Evolutionary conservation across 2,888 invertebrate species (phyloP).

Genomic region (Sarcophaga caerulescens): DNA sequence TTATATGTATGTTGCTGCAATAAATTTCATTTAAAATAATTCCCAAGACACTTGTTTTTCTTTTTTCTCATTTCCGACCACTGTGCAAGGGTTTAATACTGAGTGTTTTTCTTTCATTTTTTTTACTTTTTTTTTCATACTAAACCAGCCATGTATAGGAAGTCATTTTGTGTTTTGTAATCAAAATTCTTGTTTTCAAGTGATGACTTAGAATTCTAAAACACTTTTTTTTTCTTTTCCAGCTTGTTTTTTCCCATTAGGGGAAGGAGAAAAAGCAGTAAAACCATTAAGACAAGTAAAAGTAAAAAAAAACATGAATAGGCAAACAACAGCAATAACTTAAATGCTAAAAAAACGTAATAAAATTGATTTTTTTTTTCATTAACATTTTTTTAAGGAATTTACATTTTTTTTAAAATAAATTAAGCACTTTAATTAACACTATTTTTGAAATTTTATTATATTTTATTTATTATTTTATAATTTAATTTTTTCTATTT

Average conservation of each 20-base stretch:
- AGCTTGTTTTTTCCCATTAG: neutral
- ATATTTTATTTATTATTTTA: neutral
- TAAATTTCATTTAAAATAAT: neutral
- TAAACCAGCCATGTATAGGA: constrained; percentile 20
- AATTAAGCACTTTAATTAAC: neutral
- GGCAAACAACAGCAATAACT: constrained; percentile 44
- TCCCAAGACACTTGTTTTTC: neutral
- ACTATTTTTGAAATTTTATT: neutral
- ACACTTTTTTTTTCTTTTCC: neutral
- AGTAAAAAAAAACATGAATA: constrained; percentile 35
- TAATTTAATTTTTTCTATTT: constrained; percentile 2
- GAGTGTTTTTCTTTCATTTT: neutral
- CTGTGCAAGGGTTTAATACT: constrained; percentile 34
- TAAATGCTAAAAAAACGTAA: constrained; percentile 29
- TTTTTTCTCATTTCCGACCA: neutral
- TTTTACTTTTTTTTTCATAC: neutral
- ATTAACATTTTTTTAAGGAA: neutral
- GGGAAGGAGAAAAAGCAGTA: constrained; percentile 8
- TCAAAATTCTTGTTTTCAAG: constrained; percentile 46
- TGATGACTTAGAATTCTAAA: constrained; percentile 57
- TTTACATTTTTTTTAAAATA: neutral
- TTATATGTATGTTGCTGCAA: too few species aligned
- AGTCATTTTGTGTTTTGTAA: constrained; percentile 53
- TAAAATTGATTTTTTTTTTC: constrained; percentile 56
- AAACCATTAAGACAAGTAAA: constrained; percentile 18